Base-by-base conservation (phyloP, 37 sponge, comb jelly and placozoan genomes). In the Spongilla lacustris region DNA sequence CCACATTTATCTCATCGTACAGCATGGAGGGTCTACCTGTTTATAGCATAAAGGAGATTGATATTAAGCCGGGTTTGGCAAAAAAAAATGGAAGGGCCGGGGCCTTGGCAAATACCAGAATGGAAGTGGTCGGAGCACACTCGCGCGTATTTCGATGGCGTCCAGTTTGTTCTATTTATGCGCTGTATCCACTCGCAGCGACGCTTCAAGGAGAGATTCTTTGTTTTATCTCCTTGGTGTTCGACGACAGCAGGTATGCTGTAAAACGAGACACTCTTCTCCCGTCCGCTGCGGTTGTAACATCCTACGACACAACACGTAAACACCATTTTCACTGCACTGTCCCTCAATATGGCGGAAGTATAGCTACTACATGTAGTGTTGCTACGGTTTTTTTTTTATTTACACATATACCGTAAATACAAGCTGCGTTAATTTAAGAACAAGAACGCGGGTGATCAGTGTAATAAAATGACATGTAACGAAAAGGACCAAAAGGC, bases 141-240 rank as follows among this genome's bases (percentile, higher is more conserved):
- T 24, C 73, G 73, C 13, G 73, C 29, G 17, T 30, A 72, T 33
- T 11, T 33, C 21, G 73, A 72, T 13, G 73, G 73, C 14, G 73
- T 33, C 73, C 73, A 72, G 73, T 72, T 72, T 21, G 5, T 72
- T 72, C 73, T 72, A 23, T 72, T 72, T 30, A 72, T 72, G 29
- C 27, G 14, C 31, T 30, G 3, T 33, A 72, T 30, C 73, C 73
- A 72, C 29, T 33, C 31, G 17, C 8, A 12, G 21, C 73, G 29
- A 33, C 73, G 29, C 73, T 72, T 30, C 29, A 32, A 1, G 12
- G 73, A 72, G 14, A 72, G 31, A 6, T 72, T 21, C 31, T 72
- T 72, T 12, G 73, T 72, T 24, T 23, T 72, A 1, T 30, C 73
- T 30, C 73, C 73, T 32, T 72, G 73, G 73, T 32, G 29, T 24